Evolutionary conservation across 2,113 vertebrate genomes (phyloP).

Genomic region (Psittacara wagleri): DNA sequence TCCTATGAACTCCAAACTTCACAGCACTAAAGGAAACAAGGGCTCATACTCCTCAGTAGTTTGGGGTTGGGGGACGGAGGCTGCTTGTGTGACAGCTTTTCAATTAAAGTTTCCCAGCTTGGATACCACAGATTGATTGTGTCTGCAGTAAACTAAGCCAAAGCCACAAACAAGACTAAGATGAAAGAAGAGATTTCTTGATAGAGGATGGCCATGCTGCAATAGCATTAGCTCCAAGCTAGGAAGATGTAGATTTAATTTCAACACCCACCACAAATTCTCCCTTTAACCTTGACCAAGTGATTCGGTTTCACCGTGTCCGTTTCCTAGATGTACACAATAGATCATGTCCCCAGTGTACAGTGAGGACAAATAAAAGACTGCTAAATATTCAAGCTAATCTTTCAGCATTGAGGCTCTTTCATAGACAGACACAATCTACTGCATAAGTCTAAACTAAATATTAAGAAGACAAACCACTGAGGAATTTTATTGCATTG

Average conservation of each 20-base stretch:
- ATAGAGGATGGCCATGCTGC: background rate
- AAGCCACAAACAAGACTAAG: background rate
- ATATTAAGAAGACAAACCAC: background rate
- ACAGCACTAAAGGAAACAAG: background rate
- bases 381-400: background rate
- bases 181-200: background rate
- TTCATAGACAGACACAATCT: background rate
- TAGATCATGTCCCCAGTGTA: background rate
- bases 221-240: background rate
- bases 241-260: background rate
- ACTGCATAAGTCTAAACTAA: background rate
- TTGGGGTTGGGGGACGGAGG: background rate
- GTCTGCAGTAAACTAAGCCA: background rate
- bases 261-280: constrained; percentile 11
- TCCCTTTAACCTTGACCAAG: constrained; percentile 26
- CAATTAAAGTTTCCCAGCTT: background rate
- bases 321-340: background rate
- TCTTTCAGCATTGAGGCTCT: background rate
- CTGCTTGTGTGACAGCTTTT: background rate
- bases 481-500: background rate
- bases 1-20: background rate
- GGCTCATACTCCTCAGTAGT: background rate
- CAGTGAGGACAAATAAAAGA: background rate
- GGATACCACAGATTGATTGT: background rate
- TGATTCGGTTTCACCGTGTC: background rate